Percentiles rank a stretch among this genome's conserved stretches.
Evolutionary conservation across 2,113 vertebrate genomes (phyloP).

Genomic region (Hypanus sabinus): DNA sequence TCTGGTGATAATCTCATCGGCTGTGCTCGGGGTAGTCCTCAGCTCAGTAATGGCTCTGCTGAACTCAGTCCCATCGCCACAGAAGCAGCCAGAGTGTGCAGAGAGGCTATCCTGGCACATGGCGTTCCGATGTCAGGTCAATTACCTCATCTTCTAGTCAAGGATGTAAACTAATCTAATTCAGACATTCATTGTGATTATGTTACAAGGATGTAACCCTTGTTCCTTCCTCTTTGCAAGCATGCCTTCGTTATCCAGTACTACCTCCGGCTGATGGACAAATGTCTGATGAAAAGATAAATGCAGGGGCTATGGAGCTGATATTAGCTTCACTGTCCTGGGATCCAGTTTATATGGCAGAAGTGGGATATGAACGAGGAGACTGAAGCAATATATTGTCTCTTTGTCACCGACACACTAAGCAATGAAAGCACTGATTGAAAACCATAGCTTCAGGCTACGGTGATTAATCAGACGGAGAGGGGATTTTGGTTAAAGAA

Average conservation of each 20-base stretch:
- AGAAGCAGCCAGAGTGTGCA: neutral
- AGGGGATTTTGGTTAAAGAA: neutral
- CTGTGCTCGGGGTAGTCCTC: neutral
- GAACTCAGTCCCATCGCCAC: neutral
- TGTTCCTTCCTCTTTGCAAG: neutral
- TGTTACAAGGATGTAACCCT: neutral
- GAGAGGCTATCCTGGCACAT: neutral
- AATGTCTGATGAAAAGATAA: slow-evolving; percentile 2
- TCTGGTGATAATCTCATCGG: neutral
- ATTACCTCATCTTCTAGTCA: neutral
- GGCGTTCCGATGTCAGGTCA: neutral
- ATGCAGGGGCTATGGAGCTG: neutral
- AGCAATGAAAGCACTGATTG: slow-evolving; percentile 2
- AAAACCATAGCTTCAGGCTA: neutral
- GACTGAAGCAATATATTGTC: neutral
- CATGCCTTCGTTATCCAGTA: neutral
- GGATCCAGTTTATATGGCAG: slow-evolving; percentile 3
- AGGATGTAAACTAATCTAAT: neutral
- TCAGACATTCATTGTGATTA: neutral
- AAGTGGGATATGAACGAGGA: neutral
- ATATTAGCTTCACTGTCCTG: neutral
- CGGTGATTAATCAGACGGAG: neutral
- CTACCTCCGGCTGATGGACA: no score
- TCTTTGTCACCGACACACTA: neutral
- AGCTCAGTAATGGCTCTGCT: neutral